Evolutionary conservation across 1,140 invertebrate species (phyloP), one percentile per base, ranked within the genome.

Genomic region (Choristoneura fumiferana): DNA sequence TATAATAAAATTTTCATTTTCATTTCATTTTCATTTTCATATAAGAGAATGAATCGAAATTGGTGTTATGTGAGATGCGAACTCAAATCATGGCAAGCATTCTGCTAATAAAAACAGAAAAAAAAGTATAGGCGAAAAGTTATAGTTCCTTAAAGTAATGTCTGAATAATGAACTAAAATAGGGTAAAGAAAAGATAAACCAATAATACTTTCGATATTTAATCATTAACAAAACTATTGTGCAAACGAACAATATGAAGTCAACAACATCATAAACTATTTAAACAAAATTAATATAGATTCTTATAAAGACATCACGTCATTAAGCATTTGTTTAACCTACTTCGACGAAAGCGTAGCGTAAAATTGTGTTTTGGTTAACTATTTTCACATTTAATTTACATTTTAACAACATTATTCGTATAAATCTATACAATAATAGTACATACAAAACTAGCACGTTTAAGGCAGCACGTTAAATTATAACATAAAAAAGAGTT

Each of bases 181-280:
- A 45, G 15, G 39, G 39, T 14, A 43, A 43, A 17, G 8, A 18
- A 54, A 54, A 54, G n/a, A 15, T n/a, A 13, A 49, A 8, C 18
- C 0, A n/a, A 1, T 49, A 67, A 68, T 66, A 59, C 63, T 29
- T 68, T 76, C 64, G 73, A 71, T 75, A 71, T 82, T 84, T 85
- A 80, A 76, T 85, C 65, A 76, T 80, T 82, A 82, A 85, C 80
- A 81, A 85, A 68, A 73, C 71, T 76, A 78, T 38, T 75, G 78
- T 79, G 78, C 79, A 80, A 81, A 81, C 78, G 66, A 83, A 79
- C 76, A 79, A 75, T 72, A 78, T 77, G 63, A 61, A 68, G 43
- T 78, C 76, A 84, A 86, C 83, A 62, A 73, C 69, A 73, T 76
- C 63, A 84, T 86, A 86, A 84, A 86, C 75, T 84, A 83, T 84